A percentile compares a stretch with the other conserved stretches of the same genome.
Conservation (phyloP, 2,113 vertebrate species). For the Rattus rattus region DNA sequence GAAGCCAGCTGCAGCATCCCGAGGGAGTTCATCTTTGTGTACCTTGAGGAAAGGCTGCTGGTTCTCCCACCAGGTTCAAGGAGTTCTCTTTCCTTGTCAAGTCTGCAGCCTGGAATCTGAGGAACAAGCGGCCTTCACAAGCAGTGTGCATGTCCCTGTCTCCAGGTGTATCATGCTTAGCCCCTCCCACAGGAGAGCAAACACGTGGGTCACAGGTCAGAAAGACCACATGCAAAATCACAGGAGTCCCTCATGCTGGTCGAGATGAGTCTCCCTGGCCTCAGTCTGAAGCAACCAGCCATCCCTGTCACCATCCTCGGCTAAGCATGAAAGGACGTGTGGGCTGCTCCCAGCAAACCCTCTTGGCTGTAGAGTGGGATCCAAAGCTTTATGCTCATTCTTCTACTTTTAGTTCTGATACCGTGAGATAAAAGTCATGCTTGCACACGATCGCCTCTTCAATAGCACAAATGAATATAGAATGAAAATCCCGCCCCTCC, state of each 20-base stretch:
- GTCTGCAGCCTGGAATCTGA: neutral
- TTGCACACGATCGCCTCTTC: neutral
- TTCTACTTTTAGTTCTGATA: neutral
- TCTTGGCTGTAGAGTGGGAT: neutral
- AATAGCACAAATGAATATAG: neutral
- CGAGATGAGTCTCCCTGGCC: neutral
- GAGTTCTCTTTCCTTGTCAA: rapidly evolving
- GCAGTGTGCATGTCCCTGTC: rapidly evolving
- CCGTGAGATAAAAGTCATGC: neutral
- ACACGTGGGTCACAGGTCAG: rapidly evolving
- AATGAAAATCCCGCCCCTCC: neutral
- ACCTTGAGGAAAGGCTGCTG: neutral
- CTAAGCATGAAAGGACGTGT: rapidly evolving
- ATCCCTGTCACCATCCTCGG: neutral
- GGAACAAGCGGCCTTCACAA: neutral
- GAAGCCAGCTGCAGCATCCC: neutral
- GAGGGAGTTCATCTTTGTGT: too few relatives aligned
- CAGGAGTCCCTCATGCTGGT: neutral
- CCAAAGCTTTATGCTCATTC: neutral
- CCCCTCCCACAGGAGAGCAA: rapidly evolving
- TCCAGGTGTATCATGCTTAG: rapidly evolving
- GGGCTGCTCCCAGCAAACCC: neutral
- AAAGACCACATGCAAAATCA: neutral
- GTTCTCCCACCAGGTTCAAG: neutral
- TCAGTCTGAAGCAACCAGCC: neutral